Base-by-base conservation (phyloP, 2,797 vertebrate genomes). In the Helostoma temminkii region DNA sequence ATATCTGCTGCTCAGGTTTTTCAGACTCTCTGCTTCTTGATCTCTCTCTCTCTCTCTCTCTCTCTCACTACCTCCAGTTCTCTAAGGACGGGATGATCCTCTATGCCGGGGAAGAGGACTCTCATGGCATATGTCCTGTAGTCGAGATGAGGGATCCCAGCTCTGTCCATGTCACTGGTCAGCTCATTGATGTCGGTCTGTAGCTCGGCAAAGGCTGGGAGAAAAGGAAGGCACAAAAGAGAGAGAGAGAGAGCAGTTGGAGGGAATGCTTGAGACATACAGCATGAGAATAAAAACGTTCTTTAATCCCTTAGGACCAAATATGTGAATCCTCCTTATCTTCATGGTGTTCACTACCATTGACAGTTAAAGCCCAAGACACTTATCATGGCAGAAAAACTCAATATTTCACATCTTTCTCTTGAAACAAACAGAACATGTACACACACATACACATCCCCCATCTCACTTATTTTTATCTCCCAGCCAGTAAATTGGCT, bases 181-280 rank as follows among this genome's bases (percentile, higher is more conserved):
- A 99, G 85, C 88, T 98, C 97, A 1, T 98, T 98, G 91, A 99
- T 99, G 87, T 99, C 97, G 0, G 97, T 99, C 93, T 99, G 97
- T 69, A 99, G 93, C 92, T 99, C 97, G 0, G 98, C 98, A 81
- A 99, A 99, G 16, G 98, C 97, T 95, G 58, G n/a, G 14, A 61
- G 36, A 59, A 46, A 67, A 39, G 11, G 19, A 41, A 25, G 26
- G 19, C 16, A 65, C 53, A 41, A 65, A 43, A 66, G 28, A n/a
- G n/a, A 34, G 37, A 60, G 30, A 76, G 60, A 42, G 45, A 66
- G 45, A 66, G 24, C 32, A 19, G 41, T 73, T 67, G n/a, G 50
- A 65, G 9, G 53, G 22, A 79, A 70, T 39, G 28, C 36, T 66
- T 47, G 45, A 82, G 36, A 81, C 70, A 71, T 49, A 26, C 62